Evolutionary conservation across 2,888 invertebrate species (phyloP).

Genomic region (Diarsia brunnea): DNA sequence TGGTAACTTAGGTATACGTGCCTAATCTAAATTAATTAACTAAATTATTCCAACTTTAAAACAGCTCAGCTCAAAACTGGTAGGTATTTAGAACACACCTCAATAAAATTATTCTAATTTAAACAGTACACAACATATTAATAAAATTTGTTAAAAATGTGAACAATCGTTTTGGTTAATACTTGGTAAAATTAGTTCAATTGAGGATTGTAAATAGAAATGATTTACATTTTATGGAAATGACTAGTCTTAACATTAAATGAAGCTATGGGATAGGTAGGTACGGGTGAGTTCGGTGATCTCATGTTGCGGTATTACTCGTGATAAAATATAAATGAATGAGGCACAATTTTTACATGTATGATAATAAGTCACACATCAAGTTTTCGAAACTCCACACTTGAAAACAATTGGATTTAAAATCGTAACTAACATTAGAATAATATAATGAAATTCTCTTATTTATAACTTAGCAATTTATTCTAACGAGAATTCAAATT

Average conservation of each 20-base stretch:
- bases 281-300: slow-evolving; percentile 56
- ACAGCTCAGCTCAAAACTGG: slow-evolving; percentile 75
- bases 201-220: slow-evolving; percentile 73
- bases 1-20: slow-evolving; percentile 74
- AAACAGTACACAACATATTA: slow-evolving; percentile 85
- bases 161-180: slow-evolving; percentile 90
- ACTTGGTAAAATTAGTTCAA: slow-evolving; percentile 78
- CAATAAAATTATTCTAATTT: slow-evolving; percentile 83
- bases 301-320: slow-evolving; percentile 22
- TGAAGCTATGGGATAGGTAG: slow-evolving; percentile 57
- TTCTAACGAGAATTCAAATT: slow-evolving; percentile 50
- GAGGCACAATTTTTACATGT: slow-evolving; percentile 73
- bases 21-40: slow-evolving; percentile 74
- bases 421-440: slow-evolving; percentile 69
- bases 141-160: slow-evolving; percentile 89
- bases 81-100: slow-evolving; percentile 82
- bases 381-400: slow-evolving; percentile 68
- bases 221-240: slow-evolving; percentile 69
- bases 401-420: slow-evolving; percentile 67
- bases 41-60: slow-evolving; percentile 73
- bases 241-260: slow-evolving; percentile 74
- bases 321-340: slow-evolving; percentile 54
- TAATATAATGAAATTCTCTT: slow-evolving; percentile 61
- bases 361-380: slow-evolving; percentile 60
- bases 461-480: slow-evolving; percentile 50